These are phyloP conservation scores for Smutsia temminckii DNA, from an alignment of 2,797 vertebrate species.

Conservation along the genomic window DNA sequence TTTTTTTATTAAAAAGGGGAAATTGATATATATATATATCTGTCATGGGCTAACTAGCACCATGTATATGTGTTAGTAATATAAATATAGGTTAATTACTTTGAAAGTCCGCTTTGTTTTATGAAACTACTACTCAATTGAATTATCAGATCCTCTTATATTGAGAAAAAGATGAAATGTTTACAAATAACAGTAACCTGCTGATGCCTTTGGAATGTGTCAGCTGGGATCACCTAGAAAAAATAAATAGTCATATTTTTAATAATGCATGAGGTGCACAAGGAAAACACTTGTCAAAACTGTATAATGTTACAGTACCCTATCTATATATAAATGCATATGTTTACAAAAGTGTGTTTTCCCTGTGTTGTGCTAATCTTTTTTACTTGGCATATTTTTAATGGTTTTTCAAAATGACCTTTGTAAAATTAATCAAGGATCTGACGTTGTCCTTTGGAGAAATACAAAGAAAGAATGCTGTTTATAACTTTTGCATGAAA, in stretches of 20 bases:
- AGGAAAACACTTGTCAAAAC: constrained; percentile 74
- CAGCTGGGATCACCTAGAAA: constrained; percentile 68
- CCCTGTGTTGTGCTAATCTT: constrained; percentile 59
- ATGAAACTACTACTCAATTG: constrained; percentile 13
- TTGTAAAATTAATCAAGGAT: constrained; percentile 81
- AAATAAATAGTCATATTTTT: constrained; percentile 72
- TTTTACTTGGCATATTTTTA: constrained; percentile 74
- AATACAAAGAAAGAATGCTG: constrained; percentile 71
- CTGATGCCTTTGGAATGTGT: constrained; percentile 65
- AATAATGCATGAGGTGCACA: constrained; percentile 74
- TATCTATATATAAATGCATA: constrained; percentile 53
- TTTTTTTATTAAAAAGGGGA: constrained; percentile 40
- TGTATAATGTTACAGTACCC: constrained; percentile 54
- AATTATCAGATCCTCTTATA: constrained; percentile 7
- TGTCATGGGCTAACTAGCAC: neutral
- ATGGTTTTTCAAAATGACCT: constrained; percentile 80
- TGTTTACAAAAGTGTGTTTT: constrained; percentile 70
- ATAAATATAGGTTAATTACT: constrained; percentile 30
- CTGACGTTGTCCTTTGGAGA: constrained; percentile 78
- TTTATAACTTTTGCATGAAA: constrained; percentile 70
- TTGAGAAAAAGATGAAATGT: constrained; percentile 58
- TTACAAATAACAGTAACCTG: constrained; percentile 58
- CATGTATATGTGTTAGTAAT: neutral
- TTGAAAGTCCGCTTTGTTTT: constrained; percentile 38
- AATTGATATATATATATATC: neutral